These are phyloP conservation scores for Drosophila fuyamai DNA, from an alignment of 1,140 invertebrate genomes.

Conservation along the genomic window DNA sequence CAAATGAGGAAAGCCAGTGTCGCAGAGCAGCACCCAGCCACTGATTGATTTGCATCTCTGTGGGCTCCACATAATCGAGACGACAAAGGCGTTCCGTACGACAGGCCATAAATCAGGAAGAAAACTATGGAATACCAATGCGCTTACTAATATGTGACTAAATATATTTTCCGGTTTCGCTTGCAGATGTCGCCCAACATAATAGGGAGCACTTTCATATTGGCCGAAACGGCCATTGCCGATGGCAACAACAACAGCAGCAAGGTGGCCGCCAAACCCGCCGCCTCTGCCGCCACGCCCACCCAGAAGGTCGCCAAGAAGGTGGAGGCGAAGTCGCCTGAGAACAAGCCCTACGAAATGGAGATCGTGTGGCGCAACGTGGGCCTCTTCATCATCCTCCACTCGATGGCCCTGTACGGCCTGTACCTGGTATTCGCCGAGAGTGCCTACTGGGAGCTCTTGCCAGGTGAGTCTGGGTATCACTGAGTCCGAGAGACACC, in stretches of 20 bases:
- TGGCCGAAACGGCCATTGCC: conserved; percentile 77
- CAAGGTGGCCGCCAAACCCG: conserved; percentile 60
- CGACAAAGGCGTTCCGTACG: conserved; percentile 42
- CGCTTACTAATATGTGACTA: conserved; percentile 1
- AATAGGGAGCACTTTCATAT: conserved; percentile 81
- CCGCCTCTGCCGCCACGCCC: conserved; percentile 22
- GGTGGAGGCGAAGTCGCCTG: conserved; percentile 15
- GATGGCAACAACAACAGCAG: conserved; percentile 80
- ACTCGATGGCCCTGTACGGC: conserved; percentile 89
- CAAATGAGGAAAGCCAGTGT: conserved; percentile 39
- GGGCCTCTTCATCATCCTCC: conserved; percentile 88
- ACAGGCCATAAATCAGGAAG: conserved; percentile 74
- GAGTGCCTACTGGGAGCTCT: conserved; percentile 87
- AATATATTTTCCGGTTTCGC: conserved; percentile 12
- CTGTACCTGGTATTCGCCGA: conserved; percentile 87
- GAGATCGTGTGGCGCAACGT: conserved; percentile 92
- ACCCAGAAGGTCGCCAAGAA: conserved; percentile 32
- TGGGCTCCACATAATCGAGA: conserved; percentile 25
- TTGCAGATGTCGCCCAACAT: conserved; percentile 83
- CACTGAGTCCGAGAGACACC: not conserved
- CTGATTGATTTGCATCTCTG: conserved; percentile 49
- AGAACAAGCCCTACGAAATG: conserved; percentile 59
- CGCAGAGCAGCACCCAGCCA: conserved; percentile 23
- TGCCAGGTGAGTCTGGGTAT: conserved; percentile 87
- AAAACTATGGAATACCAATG: conserved; percentile 35